These are phyloP conservation scores for Pseudorasbora parva DNA, from an alignment of 2,113 vertebrate genomes.

Conservation along the genomic window DNA sequence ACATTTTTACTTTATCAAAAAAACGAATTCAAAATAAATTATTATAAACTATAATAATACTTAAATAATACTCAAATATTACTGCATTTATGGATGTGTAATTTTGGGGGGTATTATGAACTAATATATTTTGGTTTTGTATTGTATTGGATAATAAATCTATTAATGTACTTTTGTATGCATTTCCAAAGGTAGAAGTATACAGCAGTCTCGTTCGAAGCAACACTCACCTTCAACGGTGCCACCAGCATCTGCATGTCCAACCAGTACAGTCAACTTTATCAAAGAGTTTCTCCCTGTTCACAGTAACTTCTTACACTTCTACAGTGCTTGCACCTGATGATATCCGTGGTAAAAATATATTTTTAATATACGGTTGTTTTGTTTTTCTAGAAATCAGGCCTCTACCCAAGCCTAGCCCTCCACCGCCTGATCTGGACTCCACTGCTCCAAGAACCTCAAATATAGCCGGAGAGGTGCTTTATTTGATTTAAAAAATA, in stretches of 20 bases:
- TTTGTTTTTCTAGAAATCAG: conserved; percentile 40
- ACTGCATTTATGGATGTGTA: no score
- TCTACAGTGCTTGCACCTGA: background rate
- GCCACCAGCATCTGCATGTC: background rate
- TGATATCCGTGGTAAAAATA: background rate
- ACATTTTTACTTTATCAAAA: no score
- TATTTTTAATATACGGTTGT: background rate
- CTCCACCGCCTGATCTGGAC: conserved; percentile 65
- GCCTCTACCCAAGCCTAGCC: conserved; percentile 68
- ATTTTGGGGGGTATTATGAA: background rate
- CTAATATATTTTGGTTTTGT: background rate
- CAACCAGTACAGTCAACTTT: background rate
- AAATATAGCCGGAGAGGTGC: conserved; percentile 23
- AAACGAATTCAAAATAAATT: no score
- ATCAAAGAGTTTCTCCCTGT: background rate
- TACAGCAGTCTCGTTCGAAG: background rate
- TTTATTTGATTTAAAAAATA: background rate
- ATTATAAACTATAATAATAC: no score
- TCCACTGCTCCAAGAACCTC: conserved; percentile 35
- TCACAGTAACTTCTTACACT: conserved; percentile 29
- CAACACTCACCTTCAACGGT: background rate
- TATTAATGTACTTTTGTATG: background rate
- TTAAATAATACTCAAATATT: no score
- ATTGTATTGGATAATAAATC: background rate
- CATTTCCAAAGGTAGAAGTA: conserved; percentile 7